Evolutionary conservation across 1,140 invertebrate species (phyloP).

Genomic region (Cardiocondyla obscurior): DNA sequence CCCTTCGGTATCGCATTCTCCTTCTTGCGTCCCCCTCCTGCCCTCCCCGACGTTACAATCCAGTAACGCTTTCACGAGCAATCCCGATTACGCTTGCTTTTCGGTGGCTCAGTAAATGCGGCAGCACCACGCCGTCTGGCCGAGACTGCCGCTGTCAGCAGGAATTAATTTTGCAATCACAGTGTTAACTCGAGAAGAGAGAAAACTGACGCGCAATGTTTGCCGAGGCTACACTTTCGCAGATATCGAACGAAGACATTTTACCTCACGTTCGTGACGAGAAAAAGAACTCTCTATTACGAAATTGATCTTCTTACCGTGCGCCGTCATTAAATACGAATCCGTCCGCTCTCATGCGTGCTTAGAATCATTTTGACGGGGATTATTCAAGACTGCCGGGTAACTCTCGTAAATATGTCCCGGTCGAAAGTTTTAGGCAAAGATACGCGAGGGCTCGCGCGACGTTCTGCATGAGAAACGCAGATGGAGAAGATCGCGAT

Average conservation of each 20-base stretch:
- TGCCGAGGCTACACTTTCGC: not conserved
- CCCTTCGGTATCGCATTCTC: not conserved
- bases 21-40: slow-evolving; percentile 30
- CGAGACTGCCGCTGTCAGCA: slow-evolving; percentile 35
- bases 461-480: slow-evolving; percentile 53
- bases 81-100: slow-evolving; percentile 56
- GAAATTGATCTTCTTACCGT: not conserved
- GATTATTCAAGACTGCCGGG: not conserved
- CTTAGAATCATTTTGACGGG: not conserved
- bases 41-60: slow-evolving; percentile 41
- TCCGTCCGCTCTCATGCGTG: not conserved
- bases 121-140: slow-evolving; percentile 17
- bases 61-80: slow-evolving; percentile 48
- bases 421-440: slow-evolving; percentile 3
- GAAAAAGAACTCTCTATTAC: not conserved
- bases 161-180: slow-evolving; percentile 49
- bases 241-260: not conserved
- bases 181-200: slow-evolving; percentile 7
- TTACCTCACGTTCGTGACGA: no score
- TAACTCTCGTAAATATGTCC: not conserved
- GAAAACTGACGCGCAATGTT: not conserved
- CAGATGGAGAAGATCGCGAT: slow-evolving; percentile 61
- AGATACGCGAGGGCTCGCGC: not conserved
- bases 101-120: slow-evolving; percentile 51
- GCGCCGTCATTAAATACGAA: not conserved